Conservation (phyloP, 2,797 vertebrate genomes). For the Craterocephalus amniculus region DNA sequence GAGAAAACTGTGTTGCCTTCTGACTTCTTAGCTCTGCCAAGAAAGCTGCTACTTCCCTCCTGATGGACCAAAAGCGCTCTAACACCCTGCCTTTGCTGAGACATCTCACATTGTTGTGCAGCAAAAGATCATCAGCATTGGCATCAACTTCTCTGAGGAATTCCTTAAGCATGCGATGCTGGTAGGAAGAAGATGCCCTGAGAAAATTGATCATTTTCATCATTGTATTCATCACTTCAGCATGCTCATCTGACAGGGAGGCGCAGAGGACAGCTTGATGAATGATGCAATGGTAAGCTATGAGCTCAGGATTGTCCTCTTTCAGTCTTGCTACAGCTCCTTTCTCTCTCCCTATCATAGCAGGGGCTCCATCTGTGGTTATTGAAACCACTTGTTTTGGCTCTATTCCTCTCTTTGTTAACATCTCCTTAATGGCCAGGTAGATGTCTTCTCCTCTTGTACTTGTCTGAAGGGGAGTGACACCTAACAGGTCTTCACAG, state of each 20-base stretch:
- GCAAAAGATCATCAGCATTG: not conserved
- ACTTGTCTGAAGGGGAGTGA: not conserved
- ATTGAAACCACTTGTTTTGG: not conserved
- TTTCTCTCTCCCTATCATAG: not conserved
- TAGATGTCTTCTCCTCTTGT: not conserved
- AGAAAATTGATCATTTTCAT: not conserved
- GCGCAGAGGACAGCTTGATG: not conserved
- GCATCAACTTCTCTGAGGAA: not conserved
- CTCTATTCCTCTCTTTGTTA: not conserved
- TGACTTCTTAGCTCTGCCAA: not conserved
- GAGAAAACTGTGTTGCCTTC: not conserved
- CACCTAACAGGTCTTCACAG: conserved; percentile 6
- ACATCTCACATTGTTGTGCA: not conserved
- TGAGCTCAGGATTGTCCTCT: not conserved
- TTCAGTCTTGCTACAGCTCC: not conserved
- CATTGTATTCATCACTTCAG: not conserved
- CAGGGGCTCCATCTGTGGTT: not conserved
- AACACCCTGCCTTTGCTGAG: not conserved
- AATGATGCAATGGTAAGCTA: not conserved
- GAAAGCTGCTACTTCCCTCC: not conserved
- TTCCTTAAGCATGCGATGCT: not conserved
- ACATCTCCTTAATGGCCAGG: not conserved
- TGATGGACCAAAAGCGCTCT: not conserved
- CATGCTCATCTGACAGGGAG: not conserved
- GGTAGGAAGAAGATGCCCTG: not conserved